Conservation (phyloP, 2,888 invertebrate genomes). For the Andrena hattorfiana region DNA sequence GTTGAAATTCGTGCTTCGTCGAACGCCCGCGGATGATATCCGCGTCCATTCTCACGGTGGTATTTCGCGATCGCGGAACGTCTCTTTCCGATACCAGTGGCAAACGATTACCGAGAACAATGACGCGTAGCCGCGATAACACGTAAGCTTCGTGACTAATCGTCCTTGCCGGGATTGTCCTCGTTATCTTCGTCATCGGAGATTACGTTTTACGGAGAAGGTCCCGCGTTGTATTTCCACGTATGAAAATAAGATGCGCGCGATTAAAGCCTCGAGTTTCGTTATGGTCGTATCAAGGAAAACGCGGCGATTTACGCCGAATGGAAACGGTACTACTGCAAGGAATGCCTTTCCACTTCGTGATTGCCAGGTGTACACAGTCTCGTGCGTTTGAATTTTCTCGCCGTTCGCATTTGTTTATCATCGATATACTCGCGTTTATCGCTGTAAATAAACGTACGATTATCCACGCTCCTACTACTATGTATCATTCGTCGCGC, state of each 20-base stretch:
- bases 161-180: conserved; percentile 64
- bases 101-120: conserved; percentile 66
- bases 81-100: conserved; percentile 38
- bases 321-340: background rate
- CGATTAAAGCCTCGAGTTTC: conserved; percentile 10
- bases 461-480: too few species aligned
- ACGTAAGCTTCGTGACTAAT: conserved; percentile 64
- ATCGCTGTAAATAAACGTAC: too few species aligned
- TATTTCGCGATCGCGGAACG: conserved; percentile 9
- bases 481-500: too few species aligned
- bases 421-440: too few species aligned
- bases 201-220: conserved; percentile 39
- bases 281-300: background rate
- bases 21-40: background rate
- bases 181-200: conserved; percentile 61
- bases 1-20: background rate
- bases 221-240: background rate
- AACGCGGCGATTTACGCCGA: background rate
- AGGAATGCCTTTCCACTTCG: background rate
- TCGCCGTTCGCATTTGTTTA: background rate
- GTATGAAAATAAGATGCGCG: background rate
- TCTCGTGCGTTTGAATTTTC: background rate
- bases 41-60: conserved; percentile 41
- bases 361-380: background rate
- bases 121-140: conserved; percentile 68